These are phyloP conservation scores for Rousettus madagascariensis DNA, from an alignment of 2,797 vertebrate species.

Conservation along the genomic window DNA sequence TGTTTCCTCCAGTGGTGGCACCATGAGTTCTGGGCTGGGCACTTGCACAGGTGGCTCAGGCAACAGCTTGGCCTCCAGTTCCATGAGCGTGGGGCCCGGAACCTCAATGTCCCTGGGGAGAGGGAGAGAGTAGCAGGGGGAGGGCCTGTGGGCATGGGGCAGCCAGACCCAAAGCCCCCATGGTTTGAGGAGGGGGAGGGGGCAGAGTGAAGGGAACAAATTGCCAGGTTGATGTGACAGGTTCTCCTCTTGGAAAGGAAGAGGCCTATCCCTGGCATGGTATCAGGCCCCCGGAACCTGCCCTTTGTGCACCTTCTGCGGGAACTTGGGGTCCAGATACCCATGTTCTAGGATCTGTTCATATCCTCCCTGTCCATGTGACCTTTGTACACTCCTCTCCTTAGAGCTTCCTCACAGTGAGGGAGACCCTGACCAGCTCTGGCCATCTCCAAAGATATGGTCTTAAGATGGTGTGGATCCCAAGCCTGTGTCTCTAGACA, in stretches of 20 bases:
- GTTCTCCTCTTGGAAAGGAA: background rate
- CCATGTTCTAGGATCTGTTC: background rate
- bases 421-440: background rate
- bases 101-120: conserved; percentile 56
- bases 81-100: conserved; percentile 63
- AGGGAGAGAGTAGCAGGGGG: background rate
- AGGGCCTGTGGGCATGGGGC: background rate
- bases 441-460: background rate
- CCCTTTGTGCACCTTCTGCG: background rate
- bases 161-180: background rate
- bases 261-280: background rate
- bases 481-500: background rate
- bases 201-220: background rate
- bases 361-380: background rate
- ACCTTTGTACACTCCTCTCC: background rate
- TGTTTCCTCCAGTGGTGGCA: background rate
- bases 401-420: background rate
- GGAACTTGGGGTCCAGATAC: background rate
- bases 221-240: background rate
- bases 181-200: background rate
- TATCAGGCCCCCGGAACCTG: background rate
- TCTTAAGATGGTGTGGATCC: background rate
- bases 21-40: background rate
- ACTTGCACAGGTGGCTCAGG: conserved; percentile 40
- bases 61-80: conserved; percentile 65